These are phyloP conservation scores for Nothoprocta perdicaria DNA, from an alignment of 2,113 vertebrate species.

Conservation along the genomic window DNA sequence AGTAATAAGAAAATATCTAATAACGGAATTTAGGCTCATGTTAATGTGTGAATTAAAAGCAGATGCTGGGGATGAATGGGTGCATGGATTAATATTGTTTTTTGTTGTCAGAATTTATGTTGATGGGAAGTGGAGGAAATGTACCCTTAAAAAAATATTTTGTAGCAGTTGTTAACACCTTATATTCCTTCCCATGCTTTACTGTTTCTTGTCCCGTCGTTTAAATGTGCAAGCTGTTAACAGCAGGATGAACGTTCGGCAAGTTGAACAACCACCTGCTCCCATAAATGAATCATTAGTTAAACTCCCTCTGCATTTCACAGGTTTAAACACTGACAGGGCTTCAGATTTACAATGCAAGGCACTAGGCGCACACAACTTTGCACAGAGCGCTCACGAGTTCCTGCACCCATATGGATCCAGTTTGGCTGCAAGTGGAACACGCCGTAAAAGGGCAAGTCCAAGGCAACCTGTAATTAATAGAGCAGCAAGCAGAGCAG, in stretches of 20 bases:
- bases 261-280: constrained; percentile 68
- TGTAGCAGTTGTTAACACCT: constrained; percentile 80
- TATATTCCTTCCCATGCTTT: constrained; percentile 66
- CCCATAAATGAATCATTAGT: constrained; percentile 60
- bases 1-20: constrained; percentile 37
- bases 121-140: constrained; percentile 78
- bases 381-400: neutral
- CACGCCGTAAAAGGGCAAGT: neutral
- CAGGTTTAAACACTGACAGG: constrained; percentile 59
- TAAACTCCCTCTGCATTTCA: constrained; percentile 66
- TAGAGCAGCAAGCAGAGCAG: neutral
- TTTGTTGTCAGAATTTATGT: constrained; percentile 80
- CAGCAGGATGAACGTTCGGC: constrained; percentile 69
- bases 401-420: neutral
- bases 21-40: constrained; percentile 21
- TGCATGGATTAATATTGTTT: constrained; percentile 64
- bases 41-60: constrained; percentile 72
- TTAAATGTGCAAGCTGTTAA: constrained; percentile 76
- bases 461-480: neutral
- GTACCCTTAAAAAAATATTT: constrained; percentile 77
- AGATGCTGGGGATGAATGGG: constrained; percentile 73
- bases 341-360: constrained; percentile 54
- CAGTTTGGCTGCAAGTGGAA: neutral
- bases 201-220: constrained; percentile 50
- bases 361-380: neutral